Evolutionary conservation across 2,113 vertebrate species (phyloP).

Genomic region (Anthoscopus minutus): DNA sequence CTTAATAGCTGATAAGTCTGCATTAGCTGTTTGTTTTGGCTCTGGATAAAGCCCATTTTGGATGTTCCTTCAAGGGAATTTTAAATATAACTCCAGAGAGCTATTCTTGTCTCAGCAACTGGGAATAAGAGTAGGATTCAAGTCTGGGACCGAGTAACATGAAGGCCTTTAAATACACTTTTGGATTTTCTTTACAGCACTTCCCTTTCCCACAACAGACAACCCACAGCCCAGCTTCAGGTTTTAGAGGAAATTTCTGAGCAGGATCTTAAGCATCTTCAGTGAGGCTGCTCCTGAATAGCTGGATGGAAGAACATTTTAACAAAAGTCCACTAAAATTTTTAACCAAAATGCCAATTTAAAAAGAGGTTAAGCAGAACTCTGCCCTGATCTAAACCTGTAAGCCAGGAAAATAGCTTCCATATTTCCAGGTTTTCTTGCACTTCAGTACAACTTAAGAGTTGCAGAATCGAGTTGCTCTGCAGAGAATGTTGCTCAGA

Average conservation of each 20-base stretch:
- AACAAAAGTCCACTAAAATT: background rate
- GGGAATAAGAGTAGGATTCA: background rate
- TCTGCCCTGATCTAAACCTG: background rate
- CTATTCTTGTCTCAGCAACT: background rate
- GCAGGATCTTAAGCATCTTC: background rate
- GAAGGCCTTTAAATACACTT: background rate
- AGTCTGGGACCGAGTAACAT: background rate
- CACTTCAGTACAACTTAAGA: background rate
- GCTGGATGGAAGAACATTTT: background rate
- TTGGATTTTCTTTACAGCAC: background rate
- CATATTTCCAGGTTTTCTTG: background rate
- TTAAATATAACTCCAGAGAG: constrained; percentile 11
- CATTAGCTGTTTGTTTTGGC: background rate
- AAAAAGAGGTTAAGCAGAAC: background rate
- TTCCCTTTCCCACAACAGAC: background rate
- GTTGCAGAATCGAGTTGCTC: background rate
- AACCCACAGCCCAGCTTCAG: background rate
- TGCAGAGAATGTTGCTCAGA: background rate
- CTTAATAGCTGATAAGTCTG: background rate
- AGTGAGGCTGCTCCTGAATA: background rate
- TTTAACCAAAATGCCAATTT: background rate
- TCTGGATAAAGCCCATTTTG: background rate
- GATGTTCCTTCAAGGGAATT: background rate
- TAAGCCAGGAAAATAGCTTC: background rate
- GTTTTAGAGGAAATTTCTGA: background rate